A percentile compares a stretch with the other conserved stretches of the same genome.
These are phyloP conservation scores for Heterodera carotae DNA, from an alignment of 1,140 invertebrate species.

Conservation along the genomic window DNA sequence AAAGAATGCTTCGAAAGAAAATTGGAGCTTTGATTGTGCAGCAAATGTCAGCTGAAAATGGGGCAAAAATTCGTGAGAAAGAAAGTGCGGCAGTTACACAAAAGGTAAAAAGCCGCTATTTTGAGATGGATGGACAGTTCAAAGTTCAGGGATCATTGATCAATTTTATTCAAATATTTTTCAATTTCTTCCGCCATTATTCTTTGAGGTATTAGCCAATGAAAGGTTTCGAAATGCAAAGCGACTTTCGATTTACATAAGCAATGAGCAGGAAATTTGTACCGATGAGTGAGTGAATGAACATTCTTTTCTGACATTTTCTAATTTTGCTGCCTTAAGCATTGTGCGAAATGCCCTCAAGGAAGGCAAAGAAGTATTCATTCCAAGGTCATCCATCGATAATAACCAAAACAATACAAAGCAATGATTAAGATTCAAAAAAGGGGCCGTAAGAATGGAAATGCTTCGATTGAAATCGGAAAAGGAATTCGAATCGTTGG, in stretches of 20 bases:
- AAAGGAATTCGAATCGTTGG: constrained; percentile 25
- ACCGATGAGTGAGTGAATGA: constrained; percentile 19
- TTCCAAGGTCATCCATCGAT: constrained; percentile 31
- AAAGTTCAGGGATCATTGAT: no score
- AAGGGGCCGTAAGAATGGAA: constrained; percentile 17
- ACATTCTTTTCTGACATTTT: not conserved
- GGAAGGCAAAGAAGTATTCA: constrained; percentile 35
- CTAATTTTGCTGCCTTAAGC: not conserved
- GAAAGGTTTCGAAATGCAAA: constrained; percentile 26
- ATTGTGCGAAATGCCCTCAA: constrained; percentile 18
- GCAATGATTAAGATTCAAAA: constrained; percentile 5
- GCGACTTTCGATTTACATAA: constrained; percentile 29
- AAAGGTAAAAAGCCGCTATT: constrained; percentile 19
- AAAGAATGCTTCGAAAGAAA: constrained; percentile 21
- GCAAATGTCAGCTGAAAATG: not conserved
- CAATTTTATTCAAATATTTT: no score
- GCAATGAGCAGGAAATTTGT: constrained; percentile 24
- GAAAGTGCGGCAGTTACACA: constrained; percentile 12
- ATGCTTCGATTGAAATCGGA: constrained; percentile 31
- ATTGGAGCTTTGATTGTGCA: constrained; percentile 16
- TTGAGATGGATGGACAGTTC: no score
- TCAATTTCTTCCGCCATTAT: not conserved
- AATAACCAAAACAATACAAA: not conserved
- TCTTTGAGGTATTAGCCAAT: not conserved
- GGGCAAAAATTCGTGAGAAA: not conserved